Evolutionary conservation across 2,888 invertebrate genomes (phyloP), one percentile per base, ranked within the genome.

Genomic region (Pharmacophagus antenor): DNA sequence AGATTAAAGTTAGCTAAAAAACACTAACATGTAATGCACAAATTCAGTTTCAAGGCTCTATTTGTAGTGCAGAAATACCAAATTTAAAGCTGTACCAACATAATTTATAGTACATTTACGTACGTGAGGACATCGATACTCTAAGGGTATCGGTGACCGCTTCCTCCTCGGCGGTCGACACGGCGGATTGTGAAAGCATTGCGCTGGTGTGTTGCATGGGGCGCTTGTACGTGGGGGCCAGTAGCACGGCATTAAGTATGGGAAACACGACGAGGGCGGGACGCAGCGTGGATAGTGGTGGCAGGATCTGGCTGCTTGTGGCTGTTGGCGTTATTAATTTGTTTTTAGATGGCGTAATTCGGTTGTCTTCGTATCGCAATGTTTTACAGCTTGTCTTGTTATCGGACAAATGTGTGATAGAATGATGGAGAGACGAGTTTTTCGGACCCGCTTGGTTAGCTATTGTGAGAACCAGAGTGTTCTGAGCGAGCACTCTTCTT

Each of bases 101-200:
- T n/a, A n/a, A n/a, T n/a, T n/a, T 2, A 12, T 10, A 27, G 10
- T 27, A 27, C 10, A 27, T 27, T 31, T 52, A 69, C 71, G 69
- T 65, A 84, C 84, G 54, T 60, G 64, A 10, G 82, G 69, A 50
- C 85, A 86, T 44, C 46, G 57, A 50, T 72, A 70, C 4, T 66
- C 65, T 1, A 66, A 61, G 0, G 73, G 68, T 50, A 65, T 68
- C 3, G 58, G 62, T 2, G 65, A 44, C 17, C 64, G 65, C 5
- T 62, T 67, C 48, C 46, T 72, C 42, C 83, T 77, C 0, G 79
- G 77, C 0, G 83, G 68, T 22, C 68, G 66, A 61, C 89, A 90
- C 0, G 87, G 87, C 0, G 89, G 89, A 60, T 81, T 86, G 66
- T 90, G 89, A 73, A 90, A 90, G 71, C 89, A 90, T 15, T 72